Percentiles rank a stretch among this genome's conserved stretches.
Conservation (phyloP, 2,888 invertebrate genomes). For the Rhingia campestris region DNA sequence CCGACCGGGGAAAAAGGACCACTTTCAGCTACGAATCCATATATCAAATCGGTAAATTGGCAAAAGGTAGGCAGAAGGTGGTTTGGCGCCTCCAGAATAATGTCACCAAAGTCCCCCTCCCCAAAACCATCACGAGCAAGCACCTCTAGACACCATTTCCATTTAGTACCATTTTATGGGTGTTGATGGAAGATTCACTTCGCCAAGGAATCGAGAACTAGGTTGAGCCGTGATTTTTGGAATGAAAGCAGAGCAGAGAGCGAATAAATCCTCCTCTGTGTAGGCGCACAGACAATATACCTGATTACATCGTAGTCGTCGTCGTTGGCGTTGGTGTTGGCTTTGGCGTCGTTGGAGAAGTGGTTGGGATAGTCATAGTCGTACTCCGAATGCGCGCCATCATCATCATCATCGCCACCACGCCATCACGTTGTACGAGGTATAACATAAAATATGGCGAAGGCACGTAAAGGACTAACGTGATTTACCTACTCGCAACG, state of each 20-base stretch:
- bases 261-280: constrained; percentile 57
- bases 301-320: constrained; percentile 67
- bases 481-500: constrained; percentile 64
- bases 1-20: constrained; percentile 24
- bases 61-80: constrained; percentile 48
- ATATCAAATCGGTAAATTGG: constrained; percentile 73
- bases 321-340: too few relatives aligned
- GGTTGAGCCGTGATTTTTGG: constrained; percentile 62
- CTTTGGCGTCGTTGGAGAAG: background rate
- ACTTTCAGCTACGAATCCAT: constrained; percentile 48
- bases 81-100: constrained; percentile 23
- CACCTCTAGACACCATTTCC: constrained; percentile 50
- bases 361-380: constrained; percentile 11
- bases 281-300: constrained; percentile 61
- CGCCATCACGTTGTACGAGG: constrained; percentile 9
- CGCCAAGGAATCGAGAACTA: constrained; percentile 34
- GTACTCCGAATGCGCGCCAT: constrained; percentile 53
- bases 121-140: background rate
- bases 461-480: constrained; percentile 68
- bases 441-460: constrained; percentile 53
- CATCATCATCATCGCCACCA: constrained; percentile 26
- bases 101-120: constrained; percentile 41
- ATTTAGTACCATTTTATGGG: constrained; percentile 56
- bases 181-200: constrained; percentile 58
- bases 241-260: constrained; percentile 46